A percentile compares a stretch with the other conserved stretches of the same genome.
Evolutionary conservation across 2,113 vertebrate species (phyloP).

Genomic region (Marmota monax): DNA sequence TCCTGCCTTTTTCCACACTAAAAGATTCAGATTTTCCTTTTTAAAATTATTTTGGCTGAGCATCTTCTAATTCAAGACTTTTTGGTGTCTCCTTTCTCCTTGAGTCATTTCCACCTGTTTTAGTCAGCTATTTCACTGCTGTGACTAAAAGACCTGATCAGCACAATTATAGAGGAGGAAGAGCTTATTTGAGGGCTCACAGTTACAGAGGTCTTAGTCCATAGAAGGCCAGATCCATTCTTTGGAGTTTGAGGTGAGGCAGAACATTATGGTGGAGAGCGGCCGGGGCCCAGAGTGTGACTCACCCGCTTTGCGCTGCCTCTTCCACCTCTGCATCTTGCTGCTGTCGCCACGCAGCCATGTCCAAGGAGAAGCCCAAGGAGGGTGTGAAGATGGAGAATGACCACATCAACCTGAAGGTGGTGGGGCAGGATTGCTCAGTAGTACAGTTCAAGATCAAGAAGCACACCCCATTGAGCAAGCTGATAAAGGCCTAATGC

Average conservation of each 20-base stretch:
- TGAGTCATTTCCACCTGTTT: not conserved
- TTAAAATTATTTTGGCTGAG: not conserved
- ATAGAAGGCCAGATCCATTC: too few species aligned
- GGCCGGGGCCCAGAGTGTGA: too few species aligned
- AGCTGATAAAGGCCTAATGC: slow-evolving; percentile 98
- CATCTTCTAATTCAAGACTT: not conserved
- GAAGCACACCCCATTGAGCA: slow-evolving; percentile 95
- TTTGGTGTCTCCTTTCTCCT: not conserved
- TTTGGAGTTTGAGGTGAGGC: too few species aligned
- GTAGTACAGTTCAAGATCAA: slow-evolving; percentile 98
- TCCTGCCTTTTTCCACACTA: not conserved
- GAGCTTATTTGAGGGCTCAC: too few species aligned
- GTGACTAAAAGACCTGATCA: too few species aligned
- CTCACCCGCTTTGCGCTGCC: too few species aligned
- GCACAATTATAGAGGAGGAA: too few species aligned
- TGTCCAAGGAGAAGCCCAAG: slow-evolving; percentile 73
- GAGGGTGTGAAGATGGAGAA: slow-evolving; percentile 89
- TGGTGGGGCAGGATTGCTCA: slow-evolving; percentile 95
- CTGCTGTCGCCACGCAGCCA: too few species aligned
- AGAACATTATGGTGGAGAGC: too few species aligned
- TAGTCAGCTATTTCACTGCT: too few species aligned
- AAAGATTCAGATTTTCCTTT: not conserved
- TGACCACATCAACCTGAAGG: slow-evolving; percentile 93
- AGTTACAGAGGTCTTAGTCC: too few species aligned
- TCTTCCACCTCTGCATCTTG: too few species aligned